Conservation (phyloP, 2,113 vertebrate genomes). For the Chinchilla lanigera region DNA sequence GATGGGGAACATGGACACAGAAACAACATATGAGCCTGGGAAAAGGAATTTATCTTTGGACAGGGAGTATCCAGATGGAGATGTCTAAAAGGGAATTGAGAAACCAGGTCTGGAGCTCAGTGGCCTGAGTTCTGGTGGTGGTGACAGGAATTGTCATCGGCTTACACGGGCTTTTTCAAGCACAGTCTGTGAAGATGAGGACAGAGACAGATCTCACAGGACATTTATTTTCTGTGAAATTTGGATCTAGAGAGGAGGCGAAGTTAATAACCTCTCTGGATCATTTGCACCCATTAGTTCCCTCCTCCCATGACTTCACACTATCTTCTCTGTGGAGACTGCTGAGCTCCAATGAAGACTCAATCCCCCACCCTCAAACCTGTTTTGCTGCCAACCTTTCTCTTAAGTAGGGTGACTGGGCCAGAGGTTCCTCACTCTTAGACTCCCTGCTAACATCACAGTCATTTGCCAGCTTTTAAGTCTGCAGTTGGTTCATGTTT, state of each 20-base stretch:
- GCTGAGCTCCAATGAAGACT: neutral
- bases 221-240: neutral
- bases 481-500: neutral
- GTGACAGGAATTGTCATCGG: constrained; percentile 16
- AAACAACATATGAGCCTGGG: neutral
- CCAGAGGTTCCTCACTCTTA: neutral
- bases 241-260: neutral
- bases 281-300: neutral
- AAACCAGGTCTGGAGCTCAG: neutral
- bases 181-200: neutral
- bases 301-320: neutral
- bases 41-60: constrained; percentile 25
- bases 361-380: neutral
- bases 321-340: neutral
- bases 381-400: neutral
- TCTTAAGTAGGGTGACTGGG: neutral
- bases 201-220: neutral
- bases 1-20: neutral
- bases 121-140: neutral
- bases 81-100: neutral
- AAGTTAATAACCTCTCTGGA: neutral
- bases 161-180: neutral
- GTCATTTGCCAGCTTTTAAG: neutral
- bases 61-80: neutral
- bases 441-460: neutral